Evolutionary conservation across 2,888 invertebrate genomes (phyloP).

Genomic region (Ornithoptera alexandrae): DNA sequence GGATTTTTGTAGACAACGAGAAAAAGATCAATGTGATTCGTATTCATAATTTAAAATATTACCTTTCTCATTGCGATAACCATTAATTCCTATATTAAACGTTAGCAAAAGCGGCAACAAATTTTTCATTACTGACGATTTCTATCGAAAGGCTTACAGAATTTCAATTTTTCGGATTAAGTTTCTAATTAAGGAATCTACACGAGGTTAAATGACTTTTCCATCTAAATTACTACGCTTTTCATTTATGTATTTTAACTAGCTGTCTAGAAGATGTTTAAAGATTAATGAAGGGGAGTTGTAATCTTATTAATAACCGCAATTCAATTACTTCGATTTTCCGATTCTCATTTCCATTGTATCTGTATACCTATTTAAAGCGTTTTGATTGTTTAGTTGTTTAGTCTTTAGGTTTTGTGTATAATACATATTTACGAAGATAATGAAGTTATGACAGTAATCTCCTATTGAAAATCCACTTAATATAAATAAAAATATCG

Average conservation of each 20-base stretch:
- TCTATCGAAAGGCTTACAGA: background rate
- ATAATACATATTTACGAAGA: too few species aligned
- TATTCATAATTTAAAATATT: slow-evolving; percentile 4
- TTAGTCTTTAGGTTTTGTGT: too few species aligned
- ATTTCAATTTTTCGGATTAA: slow-evolving; percentile 21
- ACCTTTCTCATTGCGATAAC: slow-evolving; percentile 3
- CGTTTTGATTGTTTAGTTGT: too few species aligned
- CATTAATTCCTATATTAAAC: slow-evolving; percentile 2
- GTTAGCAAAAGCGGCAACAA: slow-evolving; percentile 14
- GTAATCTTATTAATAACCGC: background rate
- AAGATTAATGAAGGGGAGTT: background rate
- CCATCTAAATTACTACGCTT: slow-evolving; percentile 1
- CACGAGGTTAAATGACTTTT: background rate
- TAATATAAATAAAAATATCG: too few species aligned
- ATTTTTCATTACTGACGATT: slow-evolving; percentile 14
- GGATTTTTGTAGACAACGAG: too few species aligned
- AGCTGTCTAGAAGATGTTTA: background rate
- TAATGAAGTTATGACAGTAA: too few species aligned
- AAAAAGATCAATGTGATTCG: background rate
- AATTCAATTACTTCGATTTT: background rate
- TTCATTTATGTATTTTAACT: background rate
- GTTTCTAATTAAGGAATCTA: slow-evolving; percentile 19
- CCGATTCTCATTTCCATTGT: background rate
- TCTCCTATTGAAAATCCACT: too few species aligned
- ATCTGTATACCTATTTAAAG: background rate